Base-by-base conservation (phyloP, 2,888 invertebrate genomes). In the Tenthredo scrophulariae region DNA sequence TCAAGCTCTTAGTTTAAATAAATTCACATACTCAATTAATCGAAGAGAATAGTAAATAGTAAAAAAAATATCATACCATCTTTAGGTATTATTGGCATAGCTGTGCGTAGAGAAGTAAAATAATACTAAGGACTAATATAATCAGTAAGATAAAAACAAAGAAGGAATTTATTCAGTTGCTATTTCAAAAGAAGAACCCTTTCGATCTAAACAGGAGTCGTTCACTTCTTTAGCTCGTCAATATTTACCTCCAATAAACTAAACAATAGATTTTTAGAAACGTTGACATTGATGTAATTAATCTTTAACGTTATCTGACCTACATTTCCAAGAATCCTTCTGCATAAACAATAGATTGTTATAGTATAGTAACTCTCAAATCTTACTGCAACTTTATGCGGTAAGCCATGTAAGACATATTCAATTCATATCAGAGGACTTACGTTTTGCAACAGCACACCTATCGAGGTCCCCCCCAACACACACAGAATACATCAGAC, bases 401-500 rank as follows among this genome's bases (percentile, higher is more conserved):
- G 33, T 37, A 29, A 79, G 62, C 6, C 43, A 13, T 13, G 18
- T 37, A 15, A 79, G 50, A 22, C 33, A 22, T 46, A 15, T 33
- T 80, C 37, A 40, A 80, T 80, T 62, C 37, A 43, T n/a, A 74
- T 67, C 15, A 37, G 80, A 80, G 50, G 80, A 80, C 80, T 80
- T 80, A 80, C 80, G 37, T 80, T 33, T 62, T 62, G 62, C 29
- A 62, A 80, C 80, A 62, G 80, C 80, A 40, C 40, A 58, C 80
- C 80, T 83, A 70, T 67, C 83, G 83, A 83, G 83, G 22, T 83
- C 46, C 70, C 67, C 65, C 50, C 62, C 62, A 26, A 70, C 50
- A 83, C 46, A 83, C 83, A 83, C 33, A 70, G 33, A 33, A 33
- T 62, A 83, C 83, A 50, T 46, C 83, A 83, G 83, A 67, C 26